Percentiles rank a stretch among this genome's conserved stretches.
Evolutionary conservation across 2,113 vertebrate species (phyloP).

Genomic region (Podarcis muralis): DNA sequence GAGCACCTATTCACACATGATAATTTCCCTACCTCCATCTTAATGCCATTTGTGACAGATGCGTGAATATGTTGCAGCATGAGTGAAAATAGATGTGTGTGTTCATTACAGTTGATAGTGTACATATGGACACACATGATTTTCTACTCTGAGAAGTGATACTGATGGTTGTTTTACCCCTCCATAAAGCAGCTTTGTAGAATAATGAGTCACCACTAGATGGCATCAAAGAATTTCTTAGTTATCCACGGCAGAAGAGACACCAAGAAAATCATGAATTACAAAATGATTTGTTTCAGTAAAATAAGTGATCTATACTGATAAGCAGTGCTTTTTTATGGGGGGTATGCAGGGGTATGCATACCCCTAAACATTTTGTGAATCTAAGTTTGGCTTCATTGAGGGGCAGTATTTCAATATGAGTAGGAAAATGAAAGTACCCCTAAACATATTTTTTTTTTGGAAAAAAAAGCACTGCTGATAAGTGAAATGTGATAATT

Average conservation of each 20-base stretch:
- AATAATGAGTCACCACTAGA: conserved; percentile 74
- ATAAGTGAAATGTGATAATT: conserved; percentile 66
- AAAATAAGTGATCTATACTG: conserved; percentile 7
- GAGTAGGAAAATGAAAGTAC: too few species aligned
- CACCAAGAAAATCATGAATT: conserved; percentile 48
- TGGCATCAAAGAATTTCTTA: conserved; percentile 78
- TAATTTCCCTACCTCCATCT: background rate
- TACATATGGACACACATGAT: background rate
- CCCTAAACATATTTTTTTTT: too few species aligned
- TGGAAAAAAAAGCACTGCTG: background rate
- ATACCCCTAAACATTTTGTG: too few species aligned
- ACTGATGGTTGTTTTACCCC: background rate
- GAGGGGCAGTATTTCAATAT: too few species aligned
- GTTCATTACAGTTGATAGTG: background rate
- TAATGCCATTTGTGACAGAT: background rate
- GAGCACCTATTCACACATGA: background rate
- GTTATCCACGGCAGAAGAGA: conserved; percentile 32
- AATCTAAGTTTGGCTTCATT: too few species aligned
- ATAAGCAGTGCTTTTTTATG: conserved; percentile 38
- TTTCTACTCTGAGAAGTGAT: background rate
- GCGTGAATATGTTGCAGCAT: background rate
- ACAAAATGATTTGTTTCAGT: conserved; percentile 42
- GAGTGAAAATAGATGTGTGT: background rate
- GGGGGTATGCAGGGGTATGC: too few species aligned
- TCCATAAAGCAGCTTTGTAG: conserved; percentile 45